These are phyloP conservation scores for Clupea harengus DNA, from an alignment of 2,113 vertebrate genomes.

Conservation along the genomic window DNA sequence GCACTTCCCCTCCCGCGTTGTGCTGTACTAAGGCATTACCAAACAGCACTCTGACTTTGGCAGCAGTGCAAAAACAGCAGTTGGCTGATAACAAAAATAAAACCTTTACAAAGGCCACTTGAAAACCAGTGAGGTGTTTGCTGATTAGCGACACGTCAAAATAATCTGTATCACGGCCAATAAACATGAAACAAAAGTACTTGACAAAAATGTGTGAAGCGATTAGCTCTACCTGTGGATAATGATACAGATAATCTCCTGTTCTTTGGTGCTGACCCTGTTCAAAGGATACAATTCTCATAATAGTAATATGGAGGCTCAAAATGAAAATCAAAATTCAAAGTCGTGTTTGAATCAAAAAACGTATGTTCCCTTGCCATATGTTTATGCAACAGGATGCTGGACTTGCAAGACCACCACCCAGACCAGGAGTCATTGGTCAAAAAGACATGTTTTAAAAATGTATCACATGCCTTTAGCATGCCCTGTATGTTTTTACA, in stretches of 20 bases:
- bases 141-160: not conserved
- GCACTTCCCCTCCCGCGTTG: constrained; percentile 13
- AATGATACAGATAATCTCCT: not conserved
- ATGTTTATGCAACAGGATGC: no score
- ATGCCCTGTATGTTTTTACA: not conserved
- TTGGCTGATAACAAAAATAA: constrained; percentile 28
- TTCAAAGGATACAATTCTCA: no score
- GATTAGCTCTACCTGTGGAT: no score
- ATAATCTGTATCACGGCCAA: not conserved
- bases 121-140: not conserved
- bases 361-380: no score
- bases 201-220: not conserved
- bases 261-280: no score
- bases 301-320: no score
- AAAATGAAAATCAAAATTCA: no score
- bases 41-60: constrained; percentile 17
- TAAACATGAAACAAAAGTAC: not conserved
- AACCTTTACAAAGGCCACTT: constrained; percentile 7
- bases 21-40: constrained; percentile 5
- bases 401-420: not conserved
- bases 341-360: no score
- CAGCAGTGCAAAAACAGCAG: constrained; percentile 16
- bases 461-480: not conserved
- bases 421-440: not conserved
- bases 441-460: not conserved